phyloP scores from a whole-genome alignment of 2,888 invertebrate genomes.

The Mycalesis mineus region DNA sequence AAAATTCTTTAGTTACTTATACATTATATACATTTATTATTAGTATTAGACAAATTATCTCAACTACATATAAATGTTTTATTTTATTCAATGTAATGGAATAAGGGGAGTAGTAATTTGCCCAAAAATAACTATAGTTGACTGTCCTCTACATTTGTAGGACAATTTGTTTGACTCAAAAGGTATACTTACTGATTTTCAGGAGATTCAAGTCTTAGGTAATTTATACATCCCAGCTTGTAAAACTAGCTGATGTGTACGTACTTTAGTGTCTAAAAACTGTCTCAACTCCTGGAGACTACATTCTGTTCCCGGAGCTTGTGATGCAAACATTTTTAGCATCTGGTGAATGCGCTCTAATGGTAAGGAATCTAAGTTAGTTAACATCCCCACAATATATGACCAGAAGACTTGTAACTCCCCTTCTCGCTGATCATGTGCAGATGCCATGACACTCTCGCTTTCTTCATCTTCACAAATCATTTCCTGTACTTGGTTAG shows the following conservation, averaged over 20 bases:
- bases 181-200: no score
- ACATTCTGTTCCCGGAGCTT: slow-evolving; percentile 93
- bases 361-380: slow-evolving; percentile 94
- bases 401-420: slow-evolving; percentile 97
- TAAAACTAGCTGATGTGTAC: slow-evolving; percentile 91
- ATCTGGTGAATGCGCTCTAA: slow-evolving; percentile 96
- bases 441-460: slow-evolving; percentile 96
- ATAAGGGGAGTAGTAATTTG: no score
- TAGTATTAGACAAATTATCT: no score
- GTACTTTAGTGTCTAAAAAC: slow-evolving; percentile 94
- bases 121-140: no score
- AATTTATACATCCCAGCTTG: slow-evolving; percentile 93
- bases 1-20: no score
- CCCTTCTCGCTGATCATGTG: slow-evolving; percentile 95
- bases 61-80: no score
- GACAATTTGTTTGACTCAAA: no score
- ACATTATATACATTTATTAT: background rate
- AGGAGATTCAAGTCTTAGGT: slow-evolving; percentile 81
- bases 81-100: no score
- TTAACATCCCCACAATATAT: slow-evolving; percentile 97
- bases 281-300: slow-evolving; percentile 91
- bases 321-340: slow-evolving; percentile 97
- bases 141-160: no score
- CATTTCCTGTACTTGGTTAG: slow-evolving; percentile 79
- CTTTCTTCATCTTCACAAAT: slow-evolving; percentile 93